These are phyloP conservation scores for Haplotaxodon microlepis DNA, from an alignment of 2,113 vertebrate species.

Conservation along the genomic window DNA sequence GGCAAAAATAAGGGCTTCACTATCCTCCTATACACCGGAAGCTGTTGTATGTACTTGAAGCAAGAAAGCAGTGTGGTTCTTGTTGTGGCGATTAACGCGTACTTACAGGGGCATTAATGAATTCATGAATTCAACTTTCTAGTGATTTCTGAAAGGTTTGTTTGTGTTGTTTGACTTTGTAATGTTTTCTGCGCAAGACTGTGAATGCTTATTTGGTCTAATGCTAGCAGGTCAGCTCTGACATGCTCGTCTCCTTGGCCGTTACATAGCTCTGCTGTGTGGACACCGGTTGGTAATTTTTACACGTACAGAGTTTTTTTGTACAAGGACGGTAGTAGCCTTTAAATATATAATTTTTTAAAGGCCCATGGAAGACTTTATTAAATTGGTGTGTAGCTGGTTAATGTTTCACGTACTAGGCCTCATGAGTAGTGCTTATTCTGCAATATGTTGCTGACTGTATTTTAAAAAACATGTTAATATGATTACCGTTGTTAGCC, in stretches of 20 bases:
- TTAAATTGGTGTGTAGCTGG: background rate
- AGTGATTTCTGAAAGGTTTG: constrained; percentile 8
- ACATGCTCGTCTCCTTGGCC: background rate
- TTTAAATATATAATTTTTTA: background rate
- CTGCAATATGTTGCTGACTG: background rate
- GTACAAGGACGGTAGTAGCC: rapidly evolving
- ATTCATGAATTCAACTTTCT: background rate
- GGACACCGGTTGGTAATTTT: background rate
- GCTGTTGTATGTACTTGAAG: background rate
- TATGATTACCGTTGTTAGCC: background rate
- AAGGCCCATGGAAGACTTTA: background rate
- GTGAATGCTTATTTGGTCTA: background rate
- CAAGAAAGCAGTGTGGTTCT: background rate
- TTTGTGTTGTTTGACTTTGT: background rate
- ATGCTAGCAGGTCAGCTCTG: background rate
- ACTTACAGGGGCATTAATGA: background rate
- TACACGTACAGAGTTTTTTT: background rate
- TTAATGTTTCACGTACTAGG: background rate
- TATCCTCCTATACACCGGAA: rapidly evolving
- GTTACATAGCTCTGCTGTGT: background rate
- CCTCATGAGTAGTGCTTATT: background rate
- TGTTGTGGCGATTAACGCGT: background rate
- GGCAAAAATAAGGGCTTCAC: background rate
- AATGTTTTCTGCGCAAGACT: background rate
- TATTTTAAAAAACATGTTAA: background rate